phyloP scores from a whole-genome alignment of 2,888 invertebrate species.

The Bimastos eiseni region DNA sequence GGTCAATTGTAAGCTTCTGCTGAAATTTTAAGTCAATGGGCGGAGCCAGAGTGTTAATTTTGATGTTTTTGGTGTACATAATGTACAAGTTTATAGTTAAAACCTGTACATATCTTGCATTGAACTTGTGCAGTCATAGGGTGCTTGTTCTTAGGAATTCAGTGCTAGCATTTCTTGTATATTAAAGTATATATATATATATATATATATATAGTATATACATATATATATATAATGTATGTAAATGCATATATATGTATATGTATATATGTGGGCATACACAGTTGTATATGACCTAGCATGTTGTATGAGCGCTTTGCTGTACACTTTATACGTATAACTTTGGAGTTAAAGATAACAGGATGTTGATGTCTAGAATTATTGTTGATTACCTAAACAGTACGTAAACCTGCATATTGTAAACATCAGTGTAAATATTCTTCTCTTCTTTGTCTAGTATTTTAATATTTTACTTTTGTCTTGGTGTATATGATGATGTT shows the following conservation, averaged over 20 bases:
- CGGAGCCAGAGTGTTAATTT: not conserved
- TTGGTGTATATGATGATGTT: not conserved
- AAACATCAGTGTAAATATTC: conserved; percentile 13
- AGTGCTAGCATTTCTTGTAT: not conserved
- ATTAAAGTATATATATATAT: not conserved
- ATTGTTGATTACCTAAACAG: conserved; percentile 13
- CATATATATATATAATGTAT: not conserved
- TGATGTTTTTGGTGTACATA: not conserved
- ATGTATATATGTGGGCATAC: not conserved
- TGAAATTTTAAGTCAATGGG: not conserved
- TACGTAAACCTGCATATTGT: conserved; percentile 13
- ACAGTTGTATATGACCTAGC: not conserved
- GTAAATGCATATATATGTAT: not conserved
- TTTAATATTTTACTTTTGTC: conserved; percentile 4
- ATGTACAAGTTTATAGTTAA: conserved; percentile 2
- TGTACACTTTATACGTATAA: not conserved
- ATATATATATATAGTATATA: not conserved
- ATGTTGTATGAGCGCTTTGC: not conserved
- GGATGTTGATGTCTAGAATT: not conserved
- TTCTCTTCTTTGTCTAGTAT: conserved; percentile 8
- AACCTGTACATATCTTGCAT: not conserved
- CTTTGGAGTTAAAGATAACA: not conserved
- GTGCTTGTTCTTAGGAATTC: conserved; percentile 13
- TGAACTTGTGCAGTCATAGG: not conserved
- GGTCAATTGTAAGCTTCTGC: not conserved